A percentile compares a stretch with the other conserved stretches of the same genome.
Evolutionary conservation across 2,113 vertebrate species (phyloP).

Genomic region (Dicrurus megarhynchus): DNA sequence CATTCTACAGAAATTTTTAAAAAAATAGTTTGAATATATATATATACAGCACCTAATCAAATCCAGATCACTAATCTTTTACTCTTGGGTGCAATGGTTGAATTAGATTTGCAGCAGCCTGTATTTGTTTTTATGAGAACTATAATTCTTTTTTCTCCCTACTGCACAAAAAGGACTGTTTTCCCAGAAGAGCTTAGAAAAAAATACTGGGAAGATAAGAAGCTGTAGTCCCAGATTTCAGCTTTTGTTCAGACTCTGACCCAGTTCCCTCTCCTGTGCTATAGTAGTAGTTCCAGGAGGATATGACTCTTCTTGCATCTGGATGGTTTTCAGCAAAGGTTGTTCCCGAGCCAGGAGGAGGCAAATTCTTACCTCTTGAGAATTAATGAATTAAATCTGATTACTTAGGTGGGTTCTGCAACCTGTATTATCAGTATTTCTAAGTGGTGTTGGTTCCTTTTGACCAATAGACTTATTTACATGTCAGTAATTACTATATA

Average conservation of each 20-base stretch:
- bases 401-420: background rate
- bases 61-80: conserved; percentile 1
- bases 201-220: background rate
- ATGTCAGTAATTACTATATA: background rate
- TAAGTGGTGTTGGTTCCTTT: background rate
- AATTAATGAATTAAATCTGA: background rate
- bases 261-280: background rate
- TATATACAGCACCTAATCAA: background rate
- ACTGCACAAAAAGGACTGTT: background rate
- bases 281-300: background rate
- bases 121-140: conserved; percentile 43
- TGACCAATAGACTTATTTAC: background rate
- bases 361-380: background rate
- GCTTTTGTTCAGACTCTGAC: background rate
- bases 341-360: background rate
- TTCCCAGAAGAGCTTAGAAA: background rate
- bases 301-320: background rate
- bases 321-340: background rate
- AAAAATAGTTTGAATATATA: background rate
- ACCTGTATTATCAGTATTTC: background rate
- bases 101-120: conserved; percentile 22
- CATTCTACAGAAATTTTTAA: background rate
- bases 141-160: conserved; percentile 23
- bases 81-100: background rate
- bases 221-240: background rate